Evolutionary conservation across 2,113 vertebrate species (phyloP).

Genomic region (Pantherophis guttatus): DNA sequence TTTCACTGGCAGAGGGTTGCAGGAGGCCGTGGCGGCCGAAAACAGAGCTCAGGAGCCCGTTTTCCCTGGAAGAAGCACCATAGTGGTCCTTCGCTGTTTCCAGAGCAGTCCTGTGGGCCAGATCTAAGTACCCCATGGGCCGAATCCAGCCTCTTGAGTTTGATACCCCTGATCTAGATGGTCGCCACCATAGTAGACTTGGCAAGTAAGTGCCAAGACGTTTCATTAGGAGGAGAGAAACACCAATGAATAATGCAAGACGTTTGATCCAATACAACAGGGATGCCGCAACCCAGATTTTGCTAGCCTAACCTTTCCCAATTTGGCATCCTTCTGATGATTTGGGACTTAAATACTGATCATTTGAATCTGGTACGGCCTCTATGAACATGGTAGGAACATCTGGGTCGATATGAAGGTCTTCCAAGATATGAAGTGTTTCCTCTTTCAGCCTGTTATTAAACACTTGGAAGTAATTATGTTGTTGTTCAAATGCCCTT

Average conservation of each 20-base stretch:
- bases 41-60: too few species aligned
- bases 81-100: too few species aligned
- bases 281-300: background rate
- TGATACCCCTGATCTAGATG: too few species aligned
- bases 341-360: background rate
- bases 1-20: too few species aligned
- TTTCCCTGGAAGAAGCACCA: too few species aligned
- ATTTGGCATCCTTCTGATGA: background rate
- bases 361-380: background rate
- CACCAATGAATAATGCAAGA: background rate
- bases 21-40: too few species aligned
- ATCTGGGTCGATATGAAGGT: background rate
- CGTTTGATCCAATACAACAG: background rate
- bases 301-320: background rate
- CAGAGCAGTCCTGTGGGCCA: too few species aligned
- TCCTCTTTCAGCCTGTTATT: background rate
- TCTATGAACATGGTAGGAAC: background rate
- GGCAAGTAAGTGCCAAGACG: background rate
- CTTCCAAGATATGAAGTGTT: background rate
- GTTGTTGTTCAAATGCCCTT: background rate
- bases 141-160: too few species aligned
- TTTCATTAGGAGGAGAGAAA: background rate
- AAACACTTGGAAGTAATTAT: background rate
- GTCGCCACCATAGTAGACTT: accelerated
- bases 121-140: too few species aligned